These are phyloP conservation scores for Cosmopolites sordidus DNA, from an alignment of 2,888 invertebrate genomes.

Conservation along the genomic window DNA sequence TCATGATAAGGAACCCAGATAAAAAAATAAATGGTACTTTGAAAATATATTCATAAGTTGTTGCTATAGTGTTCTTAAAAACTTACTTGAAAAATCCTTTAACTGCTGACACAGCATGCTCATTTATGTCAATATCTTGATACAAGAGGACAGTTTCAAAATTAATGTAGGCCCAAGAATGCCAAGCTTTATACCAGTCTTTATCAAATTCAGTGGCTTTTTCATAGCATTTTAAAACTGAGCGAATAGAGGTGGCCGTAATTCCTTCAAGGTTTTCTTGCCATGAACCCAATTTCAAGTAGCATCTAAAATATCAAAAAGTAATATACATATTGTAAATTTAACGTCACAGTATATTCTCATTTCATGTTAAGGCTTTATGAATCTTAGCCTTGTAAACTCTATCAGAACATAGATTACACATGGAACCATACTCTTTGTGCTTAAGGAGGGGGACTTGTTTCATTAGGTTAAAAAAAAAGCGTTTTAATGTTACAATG, in stretches of 20 bases:
- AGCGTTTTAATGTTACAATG: too few species aligned
- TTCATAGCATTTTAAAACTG: conserved; percentile 71
- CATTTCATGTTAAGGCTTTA: too few species aligned
- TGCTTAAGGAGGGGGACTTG: too few species aligned
- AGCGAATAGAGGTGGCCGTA: conserved; percentile 71
- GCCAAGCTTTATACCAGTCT: conserved; percentile 97
- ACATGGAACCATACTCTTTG: too few species aligned
- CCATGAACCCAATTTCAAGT: conserved; percentile 93
- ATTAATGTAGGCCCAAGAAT: conserved; percentile 96
- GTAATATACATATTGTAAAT: background rate
- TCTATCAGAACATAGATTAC: too few species aligned
- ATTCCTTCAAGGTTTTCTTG: conserved; percentile 82
- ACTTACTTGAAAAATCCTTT: conserved; percentile 78
- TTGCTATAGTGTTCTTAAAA: too few species aligned
- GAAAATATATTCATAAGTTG: too few species aligned
- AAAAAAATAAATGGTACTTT: too few species aligned
- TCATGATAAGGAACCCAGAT: too few species aligned
- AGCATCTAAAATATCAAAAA: conserved; percentile 56
- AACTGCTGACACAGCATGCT: conserved; percentile 84
- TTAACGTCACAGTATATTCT: too few species aligned
- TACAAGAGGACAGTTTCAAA: conserved; percentile 83
- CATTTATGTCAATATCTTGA: conserved; percentile 55
- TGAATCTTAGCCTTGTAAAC: too few species aligned
- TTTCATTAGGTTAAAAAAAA: too few species aligned
- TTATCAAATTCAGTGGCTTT: conserved; percentile 81